Evolutionary conservation across 23 tunicate genomes (phyloP).

Genomic region (Ciona savignyi): DNA sequence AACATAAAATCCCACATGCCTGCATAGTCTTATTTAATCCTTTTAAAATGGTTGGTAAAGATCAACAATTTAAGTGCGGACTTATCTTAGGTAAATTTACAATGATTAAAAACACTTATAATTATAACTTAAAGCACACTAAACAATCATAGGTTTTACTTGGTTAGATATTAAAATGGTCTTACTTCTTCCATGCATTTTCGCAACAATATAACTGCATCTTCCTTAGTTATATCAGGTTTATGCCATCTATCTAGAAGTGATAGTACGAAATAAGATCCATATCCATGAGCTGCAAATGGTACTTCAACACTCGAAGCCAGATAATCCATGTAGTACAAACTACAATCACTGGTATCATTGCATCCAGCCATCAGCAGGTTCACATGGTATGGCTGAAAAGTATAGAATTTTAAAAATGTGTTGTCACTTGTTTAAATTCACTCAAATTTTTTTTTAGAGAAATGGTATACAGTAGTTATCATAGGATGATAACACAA

Average conservation of each 20-base stretch:
- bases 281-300: conserved; percentile 97
- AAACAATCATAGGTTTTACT: no score
- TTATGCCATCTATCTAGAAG: conserved; percentile 69
- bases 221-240: conserved; percentile 34
- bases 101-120: no score
- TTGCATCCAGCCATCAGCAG: conserved; percentile 62
- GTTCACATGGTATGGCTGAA: conserved; percentile 75
- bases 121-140: no score
- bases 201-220: conserved; percentile 56
- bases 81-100: no score
- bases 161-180: no score
- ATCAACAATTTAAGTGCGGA: no score
- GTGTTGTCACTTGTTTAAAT: background rate
- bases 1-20: no score
- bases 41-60: no score
- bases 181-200: conserved; percentile 83
- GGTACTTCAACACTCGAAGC: conserved; percentile 76
- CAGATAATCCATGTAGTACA: conserved; percentile 74
- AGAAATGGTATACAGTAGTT: no score
- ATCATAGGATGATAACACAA: no score
- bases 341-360: conserved; percentile 21
- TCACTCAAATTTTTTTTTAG: background rate
- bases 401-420: background rate
- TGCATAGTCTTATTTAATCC: no score
- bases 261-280: conserved; percentile 80